phyloP scores from a whole-genome alignment of 2,113 vertebrate genomes.

The Sinosuthora webbiana region DNA sequence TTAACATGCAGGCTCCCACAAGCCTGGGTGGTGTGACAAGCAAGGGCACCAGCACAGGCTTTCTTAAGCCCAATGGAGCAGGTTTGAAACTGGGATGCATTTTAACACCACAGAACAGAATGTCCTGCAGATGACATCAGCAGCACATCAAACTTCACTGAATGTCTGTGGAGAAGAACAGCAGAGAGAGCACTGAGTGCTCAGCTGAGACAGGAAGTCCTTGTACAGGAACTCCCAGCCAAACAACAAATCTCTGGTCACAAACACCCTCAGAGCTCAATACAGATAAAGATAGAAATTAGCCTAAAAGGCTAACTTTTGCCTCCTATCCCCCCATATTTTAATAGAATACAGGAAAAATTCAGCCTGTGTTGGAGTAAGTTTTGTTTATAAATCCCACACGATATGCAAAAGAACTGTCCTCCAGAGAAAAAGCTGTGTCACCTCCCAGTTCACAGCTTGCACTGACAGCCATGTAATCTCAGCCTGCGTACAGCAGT shows the following conservation, averaged over 20 bases:
- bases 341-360: not conserved
- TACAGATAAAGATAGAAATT: not conserved
- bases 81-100: not conserved
- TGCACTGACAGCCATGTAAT: not conserved
- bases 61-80: not conserved
- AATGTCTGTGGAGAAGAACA: not conserved
- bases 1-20: not conserved
- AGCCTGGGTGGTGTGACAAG: not conserved
- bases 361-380: not conserved
- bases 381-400: not conserved
- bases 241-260: not conserved
- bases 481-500: not conserved
- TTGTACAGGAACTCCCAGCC: not conserved
- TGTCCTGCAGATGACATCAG: not conserved
- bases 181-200: not conserved
- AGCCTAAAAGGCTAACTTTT: not conserved
- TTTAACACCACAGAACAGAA: not conserved
- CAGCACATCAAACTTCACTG: not conserved
- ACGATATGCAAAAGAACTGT: not conserved
- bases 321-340: fast-evolving
- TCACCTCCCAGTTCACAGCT: not conserved
- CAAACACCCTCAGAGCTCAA: not conserved
- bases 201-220: not conserved
- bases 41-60: not conserved
- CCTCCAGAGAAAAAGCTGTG: not conserved